These are phyloP conservation scores for Apodemia zela DNA, from an alignment of 2,888 invertebrate species.

Conservation along the genomic window DNA sequence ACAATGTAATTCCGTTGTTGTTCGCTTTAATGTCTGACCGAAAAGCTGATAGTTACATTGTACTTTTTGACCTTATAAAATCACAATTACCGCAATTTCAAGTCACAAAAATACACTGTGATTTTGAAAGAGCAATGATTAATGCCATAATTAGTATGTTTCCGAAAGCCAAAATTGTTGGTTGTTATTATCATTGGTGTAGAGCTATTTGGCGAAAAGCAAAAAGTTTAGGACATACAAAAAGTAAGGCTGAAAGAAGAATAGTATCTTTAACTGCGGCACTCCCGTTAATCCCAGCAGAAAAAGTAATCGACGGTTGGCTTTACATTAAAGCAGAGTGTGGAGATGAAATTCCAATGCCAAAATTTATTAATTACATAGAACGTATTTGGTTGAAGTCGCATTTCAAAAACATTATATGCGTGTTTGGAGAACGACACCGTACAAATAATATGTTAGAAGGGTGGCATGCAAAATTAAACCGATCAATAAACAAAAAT, in stretches of 20 bases:
- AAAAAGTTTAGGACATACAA: constrained; percentile 8
- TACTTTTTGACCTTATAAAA: constrained; percentile 3
- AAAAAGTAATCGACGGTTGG: not conserved
- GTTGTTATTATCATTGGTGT: constrained; percentile 7
- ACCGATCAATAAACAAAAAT: not conserved
- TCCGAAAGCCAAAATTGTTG: not conserved
- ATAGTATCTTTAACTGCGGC: constrained; percentile 1
- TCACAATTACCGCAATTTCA: not conserved
- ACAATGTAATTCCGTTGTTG: not conserved
- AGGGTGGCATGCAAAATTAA: not conserved
- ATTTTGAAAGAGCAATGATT: constrained; percentile 2
- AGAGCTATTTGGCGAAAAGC: constrained; percentile 4
- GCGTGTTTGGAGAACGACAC: not conserved
- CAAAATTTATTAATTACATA: not conserved
- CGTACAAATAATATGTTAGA: constrained; percentile 1
- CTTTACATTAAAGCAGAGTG: not conserved
- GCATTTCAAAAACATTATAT: constrained; percentile 2
- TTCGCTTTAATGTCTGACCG: constrained; percentile 3
- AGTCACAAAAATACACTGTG: not conserved
- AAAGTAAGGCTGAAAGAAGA: not conserved
- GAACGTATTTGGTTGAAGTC: constrained; percentile 2
- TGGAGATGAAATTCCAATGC: not conserved
- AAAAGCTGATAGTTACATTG: constrained; percentile 7
- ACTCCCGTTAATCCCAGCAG: constrained; percentile 5
- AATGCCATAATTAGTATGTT: constrained; percentile 1